phyloP scores from a whole-genome alignment of 2,797 vertebrate genomes.

The Pangasius larnaudii region DNA sequence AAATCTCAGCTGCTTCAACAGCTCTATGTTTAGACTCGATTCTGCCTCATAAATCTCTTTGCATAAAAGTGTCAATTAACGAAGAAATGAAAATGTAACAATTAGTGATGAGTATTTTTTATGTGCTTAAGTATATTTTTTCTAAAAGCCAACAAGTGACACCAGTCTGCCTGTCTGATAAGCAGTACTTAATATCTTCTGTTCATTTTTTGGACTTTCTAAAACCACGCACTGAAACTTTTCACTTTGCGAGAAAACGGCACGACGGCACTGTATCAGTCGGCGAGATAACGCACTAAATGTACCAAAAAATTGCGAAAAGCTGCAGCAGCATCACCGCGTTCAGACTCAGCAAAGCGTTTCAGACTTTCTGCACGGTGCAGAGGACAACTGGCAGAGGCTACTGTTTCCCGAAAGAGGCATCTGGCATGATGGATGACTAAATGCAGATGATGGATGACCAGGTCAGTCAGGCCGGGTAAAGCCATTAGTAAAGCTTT shows the following conservation, averaged over 20 bases:
- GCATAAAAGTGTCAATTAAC: neutral
- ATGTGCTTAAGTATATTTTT: neutral
- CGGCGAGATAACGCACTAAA: neutral
- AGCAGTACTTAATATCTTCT: neutral
- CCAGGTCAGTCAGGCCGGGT: conserved; percentile 45
- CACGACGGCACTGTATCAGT: neutral
- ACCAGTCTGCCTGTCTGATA: conserved; percentile 37
- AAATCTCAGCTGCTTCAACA: neutral
- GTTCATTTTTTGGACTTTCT: neutral
- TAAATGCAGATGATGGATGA: conserved; percentile 56
- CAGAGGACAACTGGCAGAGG: conserved; percentile 20
- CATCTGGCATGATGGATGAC: conserved; percentile 57
- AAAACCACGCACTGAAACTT: neutral
- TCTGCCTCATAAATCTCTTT: neutral
- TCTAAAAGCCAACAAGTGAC: neutral
- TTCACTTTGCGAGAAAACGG: neutral
- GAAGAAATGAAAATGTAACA: neutral
- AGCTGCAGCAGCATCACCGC: neutral
- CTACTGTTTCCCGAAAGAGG: conserved; percentile 28
- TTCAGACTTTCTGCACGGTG: neutral
- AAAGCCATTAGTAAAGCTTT: conserved; percentile 59
- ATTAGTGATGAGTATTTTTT: neutral
- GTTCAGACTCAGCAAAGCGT: conserved; percentile 11
- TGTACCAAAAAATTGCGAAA: neutral
- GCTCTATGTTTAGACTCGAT: neutral